Evolutionary conservation across 2,113 vertebrate species (phyloP).

Genomic region (Proterorhinus semilunaris): DNA sequence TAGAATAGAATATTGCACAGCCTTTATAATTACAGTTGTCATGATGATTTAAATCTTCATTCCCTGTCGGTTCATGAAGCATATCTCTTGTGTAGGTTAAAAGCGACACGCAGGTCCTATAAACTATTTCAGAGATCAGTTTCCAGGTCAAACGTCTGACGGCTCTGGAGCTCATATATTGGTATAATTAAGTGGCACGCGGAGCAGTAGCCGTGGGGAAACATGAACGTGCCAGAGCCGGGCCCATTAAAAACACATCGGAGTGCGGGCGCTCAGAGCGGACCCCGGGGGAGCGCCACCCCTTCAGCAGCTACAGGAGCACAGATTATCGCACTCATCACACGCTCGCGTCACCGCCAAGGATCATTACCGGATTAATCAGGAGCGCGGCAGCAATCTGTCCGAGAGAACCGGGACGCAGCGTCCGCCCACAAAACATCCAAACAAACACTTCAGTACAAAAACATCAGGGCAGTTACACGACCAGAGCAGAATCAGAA

Average conservation of each 20-base stretch:
- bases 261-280: not conserved
- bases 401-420: too few species aligned
- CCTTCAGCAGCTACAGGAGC: not conserved
- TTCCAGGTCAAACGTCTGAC: not conserved
- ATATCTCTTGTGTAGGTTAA: too few species aligned
- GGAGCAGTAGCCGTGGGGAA: not conserved
- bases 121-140: too few species aligned
- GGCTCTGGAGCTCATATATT: not conserved
- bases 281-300: not conserved
- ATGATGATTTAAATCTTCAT: too few species aligned
- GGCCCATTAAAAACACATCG: slow-evolving; percentile 5
- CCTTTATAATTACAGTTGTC: too few species aligned
- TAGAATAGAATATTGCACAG: too few species aligned
- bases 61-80: too few species aligned
- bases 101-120: too few species aligned
- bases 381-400: not conserved
- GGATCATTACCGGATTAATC: slow-evolving; percentile 2
- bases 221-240: not conserved
- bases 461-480: too few species aligned
- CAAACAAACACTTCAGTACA: not conserved
- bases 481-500: too few species aligned
- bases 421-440: too few species aligned
- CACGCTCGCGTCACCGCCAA: not conserved
- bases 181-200: not conserved
- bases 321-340: not conserved